These are phyloP conservation scores for Caenorhabditis sulstoni DNA, from an alignment of 2,888 invertebrate species.

Conservation along the genomic window DNA sequence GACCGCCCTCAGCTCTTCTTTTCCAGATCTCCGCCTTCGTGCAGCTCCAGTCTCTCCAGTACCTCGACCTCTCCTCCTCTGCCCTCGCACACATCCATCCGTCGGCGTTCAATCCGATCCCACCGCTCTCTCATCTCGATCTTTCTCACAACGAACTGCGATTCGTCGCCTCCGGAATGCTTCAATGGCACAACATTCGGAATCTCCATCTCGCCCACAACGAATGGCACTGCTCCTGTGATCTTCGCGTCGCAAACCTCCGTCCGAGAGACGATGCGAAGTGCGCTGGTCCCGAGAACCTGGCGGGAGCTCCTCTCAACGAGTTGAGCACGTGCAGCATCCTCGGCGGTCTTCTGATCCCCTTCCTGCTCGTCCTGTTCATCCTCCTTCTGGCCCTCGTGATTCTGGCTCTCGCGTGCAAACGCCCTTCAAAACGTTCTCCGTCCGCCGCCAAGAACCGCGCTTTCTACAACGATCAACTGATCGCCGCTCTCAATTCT, in stretches of 20 bases:
- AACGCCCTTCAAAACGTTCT: constrained; percentile 50
- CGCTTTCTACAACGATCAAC: constrained; percentile 57
- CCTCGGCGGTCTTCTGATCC: constrained; percentile 62
- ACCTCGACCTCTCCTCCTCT: constrained; percentile 61
- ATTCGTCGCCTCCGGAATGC: constrained; percentile 24
- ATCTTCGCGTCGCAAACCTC: constrained; percentile 51
- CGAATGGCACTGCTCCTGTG: constrained; percentile 69
- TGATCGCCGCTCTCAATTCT: constrained; percentile 49
- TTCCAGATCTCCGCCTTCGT: constrained; percentile 69
- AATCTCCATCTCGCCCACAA: constrained; percentile 59
- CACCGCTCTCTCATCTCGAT: constrained; percentile 60
- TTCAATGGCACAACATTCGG: constrained; percentile 41
- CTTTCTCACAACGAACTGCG: constrained; percentile 62
- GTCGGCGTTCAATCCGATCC: constrained; percentile 63
- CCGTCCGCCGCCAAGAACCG: constrained; percentile 39
- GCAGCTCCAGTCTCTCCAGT: constrained; percentile 60
- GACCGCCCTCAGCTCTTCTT: background rate
- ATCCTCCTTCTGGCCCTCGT: constrained; percentile 66
- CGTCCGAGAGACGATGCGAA: constrained; percentile 49
- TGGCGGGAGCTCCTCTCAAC: constrained; percentile 42
- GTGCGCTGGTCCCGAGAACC: constrained; percentile 60
- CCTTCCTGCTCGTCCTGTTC: constrained; percentile 60
- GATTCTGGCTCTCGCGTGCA: constrained; percentile 59
- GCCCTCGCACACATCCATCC: constrained; percentile 59
- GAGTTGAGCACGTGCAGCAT: constrained; percentile 57